These are phyloP conservation scores for Mandrillus leucophaeus DNA, from an alignment of 2,113 vertebrate genomes.

Conservation along the genomic window DNA sequence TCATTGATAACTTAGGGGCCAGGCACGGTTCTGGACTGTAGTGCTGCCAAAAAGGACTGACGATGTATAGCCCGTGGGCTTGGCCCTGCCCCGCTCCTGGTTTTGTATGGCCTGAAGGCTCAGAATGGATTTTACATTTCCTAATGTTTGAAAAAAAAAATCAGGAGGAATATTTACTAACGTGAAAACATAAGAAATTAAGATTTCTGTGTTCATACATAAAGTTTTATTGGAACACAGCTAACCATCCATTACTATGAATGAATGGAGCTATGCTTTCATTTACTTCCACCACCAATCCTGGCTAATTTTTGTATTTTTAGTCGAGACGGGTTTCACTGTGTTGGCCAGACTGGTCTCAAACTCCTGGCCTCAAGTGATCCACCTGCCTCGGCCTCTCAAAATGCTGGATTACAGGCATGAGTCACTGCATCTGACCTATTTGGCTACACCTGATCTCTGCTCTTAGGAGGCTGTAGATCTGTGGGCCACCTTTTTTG, in stretches of 20 bases:
- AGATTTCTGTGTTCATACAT: neutral
- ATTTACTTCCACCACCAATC: too few relatives aligned
- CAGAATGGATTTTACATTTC: neutral
- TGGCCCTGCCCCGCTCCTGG: neutral
- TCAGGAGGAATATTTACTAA: neutral
- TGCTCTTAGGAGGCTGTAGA: neutral
- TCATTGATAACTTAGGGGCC: neutral
- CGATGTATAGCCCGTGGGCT: neutral
- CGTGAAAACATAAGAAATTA: neutral
- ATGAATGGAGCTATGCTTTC: neutral
- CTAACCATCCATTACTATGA: too few relatives aligned
- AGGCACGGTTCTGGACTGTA: too few relatives aligned
- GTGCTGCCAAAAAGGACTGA: neutral
- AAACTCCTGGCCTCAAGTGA: too few relatives aligned
- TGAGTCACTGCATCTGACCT: neutral
- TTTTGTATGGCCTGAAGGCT: neutral
- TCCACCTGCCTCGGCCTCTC: too few relatives aligned
- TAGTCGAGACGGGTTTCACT: too few relatives aligned
- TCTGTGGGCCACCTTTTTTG: neutral
- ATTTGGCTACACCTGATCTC: neutral
- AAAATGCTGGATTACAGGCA: too few relatives aligned
- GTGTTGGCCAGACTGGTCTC: too few relatives aligned
- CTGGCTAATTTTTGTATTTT: too few relatives aligned
- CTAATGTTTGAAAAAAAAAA: neutral
- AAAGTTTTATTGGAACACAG: neutral